Percentiles rank a stretch among this genome's conserved stretches.
These are phyloP conservation scores for Aegithalos caudatus DNA, from an alignment of 2,113 vertebrate genomes.

Conservation along the genomic window DNA sequence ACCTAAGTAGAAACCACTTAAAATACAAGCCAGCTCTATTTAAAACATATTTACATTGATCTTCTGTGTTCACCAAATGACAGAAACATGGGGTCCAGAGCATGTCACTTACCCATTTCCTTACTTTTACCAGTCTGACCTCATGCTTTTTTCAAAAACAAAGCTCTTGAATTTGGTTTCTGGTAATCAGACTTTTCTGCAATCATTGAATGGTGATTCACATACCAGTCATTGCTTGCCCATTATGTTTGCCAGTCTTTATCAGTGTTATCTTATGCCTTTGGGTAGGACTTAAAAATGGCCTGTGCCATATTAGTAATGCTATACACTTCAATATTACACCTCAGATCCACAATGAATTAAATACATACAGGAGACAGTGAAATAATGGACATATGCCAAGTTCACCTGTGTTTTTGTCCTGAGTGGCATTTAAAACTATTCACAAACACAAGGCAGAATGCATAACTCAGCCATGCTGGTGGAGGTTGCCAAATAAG, in stretches of 20 bases:
- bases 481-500: background rate
- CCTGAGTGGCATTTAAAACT: background rate
- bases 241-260: background rate
- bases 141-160: background rate
- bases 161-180: background rate
- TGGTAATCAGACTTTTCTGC: background rate
- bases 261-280: background rate
- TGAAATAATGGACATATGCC: background rate
- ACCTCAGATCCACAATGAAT: background rate
- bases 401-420: background rate
- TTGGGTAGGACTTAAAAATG: background rate
- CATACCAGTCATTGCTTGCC: background rate
- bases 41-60: conserved; percentile 41
- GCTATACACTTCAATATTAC: background rate
- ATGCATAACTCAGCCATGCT: background rate
- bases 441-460: background rate
- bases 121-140: background rate
- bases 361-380: background rate
- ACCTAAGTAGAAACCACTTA: background rate
- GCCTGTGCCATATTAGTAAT: background rate
- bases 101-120: background rate
- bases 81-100: background rate
- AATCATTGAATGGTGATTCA: background rate
- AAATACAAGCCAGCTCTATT: conserved; percentile 37
- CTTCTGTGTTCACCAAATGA: conserved; percentile 13